phyloP scores from a whole-genome alignment of 2,113 vertebrate genomes.

The Pongo abelii region DNA sequence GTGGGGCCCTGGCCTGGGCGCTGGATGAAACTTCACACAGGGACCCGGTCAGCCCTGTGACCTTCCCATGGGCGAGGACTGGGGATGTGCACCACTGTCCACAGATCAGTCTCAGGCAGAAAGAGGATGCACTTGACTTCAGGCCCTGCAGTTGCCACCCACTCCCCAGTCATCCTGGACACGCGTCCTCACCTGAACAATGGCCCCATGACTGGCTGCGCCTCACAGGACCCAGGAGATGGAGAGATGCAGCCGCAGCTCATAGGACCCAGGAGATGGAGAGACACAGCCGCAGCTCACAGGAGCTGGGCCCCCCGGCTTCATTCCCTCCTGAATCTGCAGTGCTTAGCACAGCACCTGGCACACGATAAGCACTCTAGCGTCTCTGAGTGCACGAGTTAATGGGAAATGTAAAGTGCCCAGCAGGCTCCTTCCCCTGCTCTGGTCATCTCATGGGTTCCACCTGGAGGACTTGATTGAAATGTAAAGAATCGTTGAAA shows the following conservation, averaged over 20 bases:
- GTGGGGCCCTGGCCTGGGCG: not conserved
- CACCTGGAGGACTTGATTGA: not conserved
- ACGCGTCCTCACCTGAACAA: rapidly evolving
- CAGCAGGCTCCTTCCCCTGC: not conserved
- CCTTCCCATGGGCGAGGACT: not conserved
- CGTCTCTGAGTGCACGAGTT: not conserved
- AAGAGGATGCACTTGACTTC: not conserved
- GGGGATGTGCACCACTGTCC: rapidly evolving
- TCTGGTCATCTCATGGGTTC: not conserved
- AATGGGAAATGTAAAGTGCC: not conserved
- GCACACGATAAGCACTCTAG: rapidly evolving
- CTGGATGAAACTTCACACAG: not conserved
- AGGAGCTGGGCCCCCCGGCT: not conserved
- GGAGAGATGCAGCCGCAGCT: not conserved
- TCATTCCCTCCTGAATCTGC: rapidly evolving
- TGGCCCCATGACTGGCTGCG: rapidly evolving
- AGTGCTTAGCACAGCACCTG: rapidly evolving
- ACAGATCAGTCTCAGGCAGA: too few species aligned
- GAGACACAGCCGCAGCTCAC: not conserved
- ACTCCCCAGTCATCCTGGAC: rapidly evolving
- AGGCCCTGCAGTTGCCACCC: too few species aligned
- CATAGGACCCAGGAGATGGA: not conserved
- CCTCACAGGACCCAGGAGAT: not conserved
- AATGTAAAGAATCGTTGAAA: not conserved
- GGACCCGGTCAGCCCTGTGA: not conserved